Conservation (phyloP, 2,888 invertebrate species). For the Barypeithes pellucidus region DNA sequence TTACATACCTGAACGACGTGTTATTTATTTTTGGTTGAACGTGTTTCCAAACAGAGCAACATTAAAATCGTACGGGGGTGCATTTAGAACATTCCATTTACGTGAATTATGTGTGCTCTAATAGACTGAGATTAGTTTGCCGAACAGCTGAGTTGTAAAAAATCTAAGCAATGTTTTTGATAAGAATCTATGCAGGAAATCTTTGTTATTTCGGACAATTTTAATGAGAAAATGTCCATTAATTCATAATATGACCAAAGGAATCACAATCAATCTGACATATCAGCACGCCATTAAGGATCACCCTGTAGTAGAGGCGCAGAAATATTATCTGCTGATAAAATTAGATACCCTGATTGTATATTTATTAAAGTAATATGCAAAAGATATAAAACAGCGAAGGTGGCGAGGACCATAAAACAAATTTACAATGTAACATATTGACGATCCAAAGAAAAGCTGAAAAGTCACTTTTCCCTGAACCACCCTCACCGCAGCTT, state of each 20-base stretch:
- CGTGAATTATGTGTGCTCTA: constrained; percentile 20
- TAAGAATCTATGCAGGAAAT: too few species aligned
- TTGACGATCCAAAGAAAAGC: constrained; percentile 47
- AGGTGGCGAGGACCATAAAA: constrained; percentile 49
- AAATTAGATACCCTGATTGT: too few species aligned
- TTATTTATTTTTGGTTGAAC: constrained; percentile 53
- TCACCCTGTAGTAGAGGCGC: too few species aligned
- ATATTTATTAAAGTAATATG: constrained; percentile 36
- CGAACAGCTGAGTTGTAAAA: too few species aligned
- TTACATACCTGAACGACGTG: constrained; percentile 54
- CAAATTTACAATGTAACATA: constrained; percentile 53
- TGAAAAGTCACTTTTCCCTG: constrained; percentile 54
- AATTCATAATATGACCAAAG: too few species aligned
- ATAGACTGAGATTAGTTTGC: background rate
- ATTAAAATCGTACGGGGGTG: constrained; percentile 41
- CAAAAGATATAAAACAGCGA: constrained; percentile 31
- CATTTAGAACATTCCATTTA: constrained; percentile 26
- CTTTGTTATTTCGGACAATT: too few species aligned
- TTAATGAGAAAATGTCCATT: too few species aligned
- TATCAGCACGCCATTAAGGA: too few species aligned
- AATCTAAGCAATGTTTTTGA: too few species aligned
- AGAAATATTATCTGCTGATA: too few species aligned
- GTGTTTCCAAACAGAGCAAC: constrained; percentile 49
- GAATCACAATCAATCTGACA: too few species aligned
- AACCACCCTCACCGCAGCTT: constrained; percentile 50